These are phyloP conservation scores for Octodon degus DNA, from an alignment of 2,113 vertebrate species.

Conservation along the genomic window DNA sequence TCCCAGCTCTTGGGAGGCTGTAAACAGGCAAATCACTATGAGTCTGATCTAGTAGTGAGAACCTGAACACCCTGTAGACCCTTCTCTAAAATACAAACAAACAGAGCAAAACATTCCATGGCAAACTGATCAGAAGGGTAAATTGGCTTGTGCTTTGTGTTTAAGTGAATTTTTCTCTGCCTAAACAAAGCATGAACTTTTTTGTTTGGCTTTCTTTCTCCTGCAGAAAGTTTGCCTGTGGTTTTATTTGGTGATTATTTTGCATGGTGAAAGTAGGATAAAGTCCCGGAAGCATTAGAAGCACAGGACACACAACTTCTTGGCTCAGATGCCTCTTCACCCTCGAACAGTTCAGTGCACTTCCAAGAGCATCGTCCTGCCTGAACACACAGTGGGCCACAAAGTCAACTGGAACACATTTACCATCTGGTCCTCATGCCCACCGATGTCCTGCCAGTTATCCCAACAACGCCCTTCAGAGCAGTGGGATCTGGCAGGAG, in stretches of 20 bases:
- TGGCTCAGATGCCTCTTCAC: not conserved
- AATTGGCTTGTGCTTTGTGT: conserved; percentile 27
- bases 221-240: not conserved
- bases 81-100: too few relatives aligned
- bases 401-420: not conserved
- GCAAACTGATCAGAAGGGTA: not conserved
- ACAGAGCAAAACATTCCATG: not conserved
- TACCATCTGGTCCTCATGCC: not conserved
- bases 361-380: not conserved
- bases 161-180: conserved; percentile 2
- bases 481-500: not conserved
- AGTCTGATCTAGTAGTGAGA: too few relatives aligned
- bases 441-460: not conserved
- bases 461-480: not conserved
- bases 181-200: not conserved
- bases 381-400: not conserved
- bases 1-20: too few relatives aligned
- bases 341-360: not conserved
- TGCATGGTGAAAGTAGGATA: not conserved
- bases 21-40: too few relatives aligned
- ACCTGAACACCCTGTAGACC: too few relatives aligned
- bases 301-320: not conserved
- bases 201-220: not conserved
- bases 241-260: not conserved
- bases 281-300: not conserved